These are phyloP conservation scores for Anneissia japonica DNA, from an alignment of 35 echinoderm and acorn worm genomes.

Conservation along the genomic window DNA sequence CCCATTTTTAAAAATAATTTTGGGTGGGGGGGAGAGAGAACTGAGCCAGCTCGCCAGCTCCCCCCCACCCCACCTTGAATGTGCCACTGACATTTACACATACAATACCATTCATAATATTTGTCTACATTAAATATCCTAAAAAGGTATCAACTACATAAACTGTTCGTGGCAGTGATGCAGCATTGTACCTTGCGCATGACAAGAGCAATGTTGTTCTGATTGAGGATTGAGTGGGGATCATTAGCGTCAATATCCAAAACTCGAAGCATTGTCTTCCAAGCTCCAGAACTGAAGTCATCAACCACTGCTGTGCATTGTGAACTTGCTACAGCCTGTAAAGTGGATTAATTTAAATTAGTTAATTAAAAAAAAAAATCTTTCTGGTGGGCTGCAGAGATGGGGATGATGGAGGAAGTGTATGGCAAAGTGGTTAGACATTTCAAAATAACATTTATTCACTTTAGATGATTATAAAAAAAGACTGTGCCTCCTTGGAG, in stretches of 20 bases:
- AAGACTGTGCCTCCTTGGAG: not conserved
- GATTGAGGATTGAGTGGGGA: conserved; percentile 46
- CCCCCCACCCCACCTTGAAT: too few relatives aligned
- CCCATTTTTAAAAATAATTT: too few relatives aligned
- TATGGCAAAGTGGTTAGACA: not conserved
- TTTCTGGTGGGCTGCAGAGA: not conserved
- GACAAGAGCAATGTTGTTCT: conserved; percentile 71
- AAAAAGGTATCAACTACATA: not conserved
- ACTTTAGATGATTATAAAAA: not conserved
- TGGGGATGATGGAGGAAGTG: not conserved
- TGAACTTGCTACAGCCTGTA: not conserved
- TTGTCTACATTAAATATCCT: not conserved
- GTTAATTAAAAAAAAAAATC: not conserved
- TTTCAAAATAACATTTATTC: not conserved
- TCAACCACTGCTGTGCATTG: conserved; percentile 21
- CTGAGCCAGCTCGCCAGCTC: too few relatives aligned
- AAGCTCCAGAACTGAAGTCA: conserved; percentile 82
- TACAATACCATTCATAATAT: too few relatives aligned
- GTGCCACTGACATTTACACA: too few relatives aligned
- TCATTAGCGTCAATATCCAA: conserved; percentile 53
- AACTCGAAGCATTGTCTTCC: conserved; percentile 68
- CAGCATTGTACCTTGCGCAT: conserved; percentile 66
- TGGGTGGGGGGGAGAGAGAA: too few relatives aligned
- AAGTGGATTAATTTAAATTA: not conserved
- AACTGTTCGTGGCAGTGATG: not conserved